A percentile compares a stretch with the other conserved stretches of the same genome.
phyloP scores from a whole-genome alignment of 2,113 vertebrate species.

The Ailurus styani region DNA sequence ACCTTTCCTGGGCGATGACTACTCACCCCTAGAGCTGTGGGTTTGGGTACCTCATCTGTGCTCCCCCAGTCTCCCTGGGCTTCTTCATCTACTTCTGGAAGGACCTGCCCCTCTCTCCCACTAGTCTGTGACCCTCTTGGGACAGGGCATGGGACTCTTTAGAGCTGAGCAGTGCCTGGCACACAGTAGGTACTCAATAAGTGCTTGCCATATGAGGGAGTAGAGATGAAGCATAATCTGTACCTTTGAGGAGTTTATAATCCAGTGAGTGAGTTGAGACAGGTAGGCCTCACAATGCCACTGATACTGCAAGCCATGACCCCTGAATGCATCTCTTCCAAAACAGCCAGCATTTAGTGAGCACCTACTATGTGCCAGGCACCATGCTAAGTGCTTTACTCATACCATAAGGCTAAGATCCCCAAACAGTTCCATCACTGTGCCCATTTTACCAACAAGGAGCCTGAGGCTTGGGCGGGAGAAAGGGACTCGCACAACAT shows the following conservation, averaged over 20 bases:
- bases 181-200: background rate
- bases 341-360: background rate
- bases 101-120: background rate
- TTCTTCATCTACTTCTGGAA: background rate
- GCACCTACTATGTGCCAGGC: background rate
- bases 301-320: background rate
- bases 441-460: accelerated
- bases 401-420: accelerated
- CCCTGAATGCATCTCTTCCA: background rate
- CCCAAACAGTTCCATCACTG: too few species aligned
- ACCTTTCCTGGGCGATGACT: background rate
- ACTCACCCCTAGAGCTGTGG: background rate
- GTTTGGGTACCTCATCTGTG: background rate
- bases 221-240: background rate
- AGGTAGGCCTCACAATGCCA: background rate
- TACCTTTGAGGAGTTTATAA: background rate
- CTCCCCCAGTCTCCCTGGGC: background rate
- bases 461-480: too few species aligned
- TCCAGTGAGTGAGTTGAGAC: background rate
- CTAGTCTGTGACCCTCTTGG: background rate
- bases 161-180: background rate
- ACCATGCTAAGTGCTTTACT: background rate
- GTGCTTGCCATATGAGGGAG: background rate
- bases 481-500: background rate
- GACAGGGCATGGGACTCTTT: background rate